Percentiles rank a stretch among this genome's conserved stretches.
Conservation (phyloP, 1,140 invertebrate species). For the Steinernema khuongi region DNA sequence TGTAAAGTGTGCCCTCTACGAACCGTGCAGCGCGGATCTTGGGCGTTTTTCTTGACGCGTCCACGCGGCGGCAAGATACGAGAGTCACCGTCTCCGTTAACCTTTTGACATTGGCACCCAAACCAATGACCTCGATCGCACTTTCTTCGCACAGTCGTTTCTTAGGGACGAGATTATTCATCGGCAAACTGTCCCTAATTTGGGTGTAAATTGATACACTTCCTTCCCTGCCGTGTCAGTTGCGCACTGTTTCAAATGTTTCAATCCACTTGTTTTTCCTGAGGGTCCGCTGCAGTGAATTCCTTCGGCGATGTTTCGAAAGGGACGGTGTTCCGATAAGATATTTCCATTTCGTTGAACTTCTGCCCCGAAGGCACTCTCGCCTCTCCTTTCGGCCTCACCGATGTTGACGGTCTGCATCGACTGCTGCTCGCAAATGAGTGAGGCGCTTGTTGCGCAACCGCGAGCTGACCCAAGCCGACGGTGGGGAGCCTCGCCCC, state of each 20-base stretch:
- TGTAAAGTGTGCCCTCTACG: slow-evolving; percentile 6
- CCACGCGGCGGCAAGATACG: background rate
- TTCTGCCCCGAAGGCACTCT: background rate
- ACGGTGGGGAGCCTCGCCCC: background rate
- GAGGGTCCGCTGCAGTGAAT: no score
- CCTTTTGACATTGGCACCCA: slow-evolving; percentile 15
- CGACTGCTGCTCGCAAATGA: background rate
- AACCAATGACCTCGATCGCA: slow-evolving; percentile 15
- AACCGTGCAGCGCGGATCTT: background rate
- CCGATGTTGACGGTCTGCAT: background rate
- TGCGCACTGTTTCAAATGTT: slow-evolving; percentile 4
- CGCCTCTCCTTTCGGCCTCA: background rate
- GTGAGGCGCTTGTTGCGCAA: slow-evolving; percentile 6
- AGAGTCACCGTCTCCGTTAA: slow-evolving; percentile 15
- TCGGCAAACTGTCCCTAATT: background rate
- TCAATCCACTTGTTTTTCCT: background rate
- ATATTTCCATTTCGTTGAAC: slow-evolving; percentile 10
- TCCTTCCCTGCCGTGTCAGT: background rate
- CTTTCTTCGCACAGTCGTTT: slow-evolving; percentile 10
- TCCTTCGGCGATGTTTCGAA: no score
- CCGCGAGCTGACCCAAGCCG: background rate
- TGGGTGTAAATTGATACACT: slow-evolving; percentile 7
- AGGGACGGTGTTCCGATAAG: background rate
- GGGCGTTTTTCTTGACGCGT: slow-evolving; percentile 9
- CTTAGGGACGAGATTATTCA: background rate